Percentiles rank a stretch among this genome's conserved stretches.
These are phyloP conservation scores for Bradypus variegatus DNA, from an alignment of 2,797 vertebrate species.

Conservation along the genomic window DNA sequence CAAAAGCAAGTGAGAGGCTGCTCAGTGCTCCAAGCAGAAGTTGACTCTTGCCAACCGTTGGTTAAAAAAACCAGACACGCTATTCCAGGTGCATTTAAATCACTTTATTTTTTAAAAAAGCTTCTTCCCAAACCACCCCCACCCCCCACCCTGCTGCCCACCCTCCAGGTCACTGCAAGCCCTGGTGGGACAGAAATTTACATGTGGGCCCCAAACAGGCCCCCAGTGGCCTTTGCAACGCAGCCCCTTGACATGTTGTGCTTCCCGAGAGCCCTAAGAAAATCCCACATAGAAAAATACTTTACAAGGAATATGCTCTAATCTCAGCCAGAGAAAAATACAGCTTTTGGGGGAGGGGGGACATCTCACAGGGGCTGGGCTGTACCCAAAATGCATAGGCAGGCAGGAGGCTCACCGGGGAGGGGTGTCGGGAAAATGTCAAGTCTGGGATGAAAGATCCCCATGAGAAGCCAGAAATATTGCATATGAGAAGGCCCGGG, in stretches of 20 bases:
- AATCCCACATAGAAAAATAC: slow-evolving; percentile 89
- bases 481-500: slow-evolving; percentile 76
- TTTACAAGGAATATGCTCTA: slow-evolving; percentile 96
- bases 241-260: slow-evolving; percentile 78
- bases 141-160: not conserved
- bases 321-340: slow-evolving; percentile 91
- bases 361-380: slow-evolving; percentile 76
- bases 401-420: slow-evolving; percentile 74
- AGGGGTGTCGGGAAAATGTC: slow-evolving; percentile 74
- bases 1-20: not conserved
- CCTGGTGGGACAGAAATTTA: slow-evolving; percentile 80
- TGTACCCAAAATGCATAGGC: slow-evolving; percentile 91
- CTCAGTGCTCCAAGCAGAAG: not conserved
- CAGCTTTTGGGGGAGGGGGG: slow-evolving; percentile 76
- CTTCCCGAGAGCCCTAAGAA: slow-evolving; percentile 84
- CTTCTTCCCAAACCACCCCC: slow-evolving; percentile 65
- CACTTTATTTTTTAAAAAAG: slow-evolving; percentile 80
- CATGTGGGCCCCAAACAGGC: slow-evolving; percentile 76
- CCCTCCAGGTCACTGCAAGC: slow-evolving; percentile 75
- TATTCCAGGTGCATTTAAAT: slow-evolving; percentile 60
- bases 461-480: slow-evolving; percentile 75
- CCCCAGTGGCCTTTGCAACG: slow-evolving; percentile 77
- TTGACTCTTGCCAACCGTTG: not conserved
- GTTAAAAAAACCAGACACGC: not conserved
- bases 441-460: slow-evolving; percentile 77